Conservation (phyloP, 2,113 vertebrate genomes). For the Falcunculus frontatus region DNA sequence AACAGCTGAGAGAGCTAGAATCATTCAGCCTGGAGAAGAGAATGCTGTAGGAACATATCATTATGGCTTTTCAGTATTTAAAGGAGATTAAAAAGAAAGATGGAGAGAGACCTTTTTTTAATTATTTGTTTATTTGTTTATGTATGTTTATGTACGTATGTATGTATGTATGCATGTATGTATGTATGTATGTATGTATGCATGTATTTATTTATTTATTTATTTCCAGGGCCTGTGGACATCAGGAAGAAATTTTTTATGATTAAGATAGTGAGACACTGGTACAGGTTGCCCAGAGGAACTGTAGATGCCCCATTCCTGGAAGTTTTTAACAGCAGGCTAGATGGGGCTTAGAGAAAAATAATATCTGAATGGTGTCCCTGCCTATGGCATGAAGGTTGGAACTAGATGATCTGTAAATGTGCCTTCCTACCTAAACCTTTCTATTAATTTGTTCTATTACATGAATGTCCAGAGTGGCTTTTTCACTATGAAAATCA, state of each 20-base stretch:
- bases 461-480: neutral
- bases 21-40: neutral
- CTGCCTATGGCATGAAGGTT: neutral
- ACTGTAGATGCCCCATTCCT: neutral
- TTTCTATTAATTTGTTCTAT: neutral
- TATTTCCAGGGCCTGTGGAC: neutral
- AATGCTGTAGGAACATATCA: neutral
- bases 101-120: fast-evolving
- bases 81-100: neutral
- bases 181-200: too few species aligned
- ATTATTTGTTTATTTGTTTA: neutral
- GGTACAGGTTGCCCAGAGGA: neutral
- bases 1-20: neutral
- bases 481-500: neutral
- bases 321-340: neutral
- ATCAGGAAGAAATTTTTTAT: neutral
- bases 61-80: neutral
- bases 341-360: neutral
- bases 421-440: neutral
- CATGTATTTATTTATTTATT: neutral
- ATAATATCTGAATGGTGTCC: neutral
- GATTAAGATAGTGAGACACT: neutral
- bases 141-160: too few species aligned
- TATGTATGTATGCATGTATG: too few species aligned
- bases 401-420: neutral